Evolutionary conservation across 2,113 vertebrate genomes (phyloP), one percentile per base, ranked within the genome.

Genomic region (Cricetomys ansorgei): DNA sequence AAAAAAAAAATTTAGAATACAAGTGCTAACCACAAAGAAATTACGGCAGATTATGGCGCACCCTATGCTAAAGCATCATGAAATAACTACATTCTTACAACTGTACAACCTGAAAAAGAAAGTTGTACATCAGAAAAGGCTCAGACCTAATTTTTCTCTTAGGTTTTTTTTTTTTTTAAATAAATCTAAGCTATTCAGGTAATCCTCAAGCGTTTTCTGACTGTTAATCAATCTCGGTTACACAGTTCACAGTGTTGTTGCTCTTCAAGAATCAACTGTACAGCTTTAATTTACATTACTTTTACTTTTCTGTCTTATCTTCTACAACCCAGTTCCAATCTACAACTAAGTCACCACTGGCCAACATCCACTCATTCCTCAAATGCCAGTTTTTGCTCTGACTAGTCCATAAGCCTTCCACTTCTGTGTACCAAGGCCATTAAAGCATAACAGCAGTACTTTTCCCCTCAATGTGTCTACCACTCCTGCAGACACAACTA

Each of bases 11-110:
- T 65, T 65, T 86, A 69, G 5, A 86, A 50, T 37, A 25, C 7
- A 50, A 88, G 90, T 43, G 19, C 4, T 92, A 40, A 93, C 77
- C 62, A 88, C 16, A 94, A 90, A 96, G 80, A 45, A 91, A 83
- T 45, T 45, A 27, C 40, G 13, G 57, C 23, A 77, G 37, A 73
- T 67, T 76, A 76, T 37, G 37, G 65, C 27, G 88, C 1, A 86
- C 4, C 64, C 55, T 34, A 70, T 29, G 37, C 85, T 40, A 92
- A 65, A 84, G 88, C 50, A 84, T 3, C 9, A 4, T 43, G 12
- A 92, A 89, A 87, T 62, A 57, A 87, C 87, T 88, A 70, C 40
- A 15, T 83, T 92, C 55, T 70, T 93, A 62, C 27, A 81, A 91
- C 0, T 80, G 5, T 31, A 65, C 31, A 37, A 62, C 16, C 81